Conservation (phyloP, 2,888 invertebrate species). For the Formica aserva region DNA sequence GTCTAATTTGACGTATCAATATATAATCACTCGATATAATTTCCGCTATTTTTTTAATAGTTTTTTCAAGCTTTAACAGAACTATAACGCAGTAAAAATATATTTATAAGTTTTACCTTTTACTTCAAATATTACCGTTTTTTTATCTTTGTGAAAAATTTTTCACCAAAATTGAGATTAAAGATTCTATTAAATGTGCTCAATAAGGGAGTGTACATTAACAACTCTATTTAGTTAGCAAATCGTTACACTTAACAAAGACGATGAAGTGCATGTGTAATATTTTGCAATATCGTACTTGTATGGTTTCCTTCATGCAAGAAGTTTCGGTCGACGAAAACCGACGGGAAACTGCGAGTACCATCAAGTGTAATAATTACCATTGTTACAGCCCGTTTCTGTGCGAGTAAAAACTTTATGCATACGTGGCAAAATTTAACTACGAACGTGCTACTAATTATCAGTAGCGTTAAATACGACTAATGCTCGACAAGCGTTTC, state of each 20-base stretch:
- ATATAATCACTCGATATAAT: not conserved
- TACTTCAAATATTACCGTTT: not conserved
- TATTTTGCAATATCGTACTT: constrained; percentile 41
- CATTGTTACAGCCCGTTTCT: constrained; percentile 32
- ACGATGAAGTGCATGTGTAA: constrained; percentile 3
- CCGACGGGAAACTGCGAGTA: constrained; percentile 27
- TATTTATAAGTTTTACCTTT: not conserved
- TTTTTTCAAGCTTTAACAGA: not conserved
- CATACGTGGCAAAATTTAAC: constrained; percentile 35
- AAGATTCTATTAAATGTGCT: not conserved
- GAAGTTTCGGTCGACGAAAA: constrained; percentile 36
- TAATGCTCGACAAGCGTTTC: constrained; percentile 7
- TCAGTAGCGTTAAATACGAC: constrained; percentile 29
- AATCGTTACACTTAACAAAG: constrained; percentile 11
- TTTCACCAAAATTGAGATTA: not conserved
- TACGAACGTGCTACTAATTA: constrained; percentile 32
- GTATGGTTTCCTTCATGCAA: constrained; percentile 14
- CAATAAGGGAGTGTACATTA: not conserved
- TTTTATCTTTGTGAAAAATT: not conserved
- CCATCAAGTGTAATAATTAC: constrained; percentile 43
- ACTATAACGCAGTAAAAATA: not conserved
- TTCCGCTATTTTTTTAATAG: not conserved
- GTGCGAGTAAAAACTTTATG: constrained; percentile 41
- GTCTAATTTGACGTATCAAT: not conserved
- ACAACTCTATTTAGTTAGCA: constrained; percentile 7